phyloP scores from a whole-genome alignment of 2,113 vertebrate genomes.

The Stegastes partitus region DNA sequence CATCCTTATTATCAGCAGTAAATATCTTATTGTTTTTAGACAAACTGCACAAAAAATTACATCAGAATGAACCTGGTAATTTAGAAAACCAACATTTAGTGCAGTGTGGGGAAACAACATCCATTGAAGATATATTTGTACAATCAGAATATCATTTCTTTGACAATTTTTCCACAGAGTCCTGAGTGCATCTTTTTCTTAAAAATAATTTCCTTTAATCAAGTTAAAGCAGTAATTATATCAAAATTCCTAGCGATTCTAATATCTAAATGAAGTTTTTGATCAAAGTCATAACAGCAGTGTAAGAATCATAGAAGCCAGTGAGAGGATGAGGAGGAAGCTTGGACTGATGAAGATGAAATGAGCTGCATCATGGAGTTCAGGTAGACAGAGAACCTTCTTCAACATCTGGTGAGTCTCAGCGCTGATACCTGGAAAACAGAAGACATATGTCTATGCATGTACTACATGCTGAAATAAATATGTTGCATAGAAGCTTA shows the following conservation, averaged over 20 bases:
- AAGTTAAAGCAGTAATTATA: too few relatives aligned
- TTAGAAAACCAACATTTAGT: not conserved
- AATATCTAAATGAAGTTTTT: not conserved
- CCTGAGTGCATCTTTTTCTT: too few relatives aligned
- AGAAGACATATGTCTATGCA: too few relatives aligned
- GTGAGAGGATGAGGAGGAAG: slow-evolving; percentile 44
- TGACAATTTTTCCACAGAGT: too few relatives aligned
- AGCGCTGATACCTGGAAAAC: slow-evolving; percentile 70
- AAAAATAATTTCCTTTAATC: too few relatives aligned
- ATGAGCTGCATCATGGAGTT: slow-evolving; percentile 58
- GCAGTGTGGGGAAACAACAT: not conserved
- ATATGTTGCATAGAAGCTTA: not conserved
- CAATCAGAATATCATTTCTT: too few relatives aligned
- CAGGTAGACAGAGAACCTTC: slow-evolving; percentile 71
- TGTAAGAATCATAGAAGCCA: slow-evolving; percentile 29
- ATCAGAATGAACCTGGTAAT: not conserved
- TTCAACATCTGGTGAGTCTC: slow-evolving; percentile 77
- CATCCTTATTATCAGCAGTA: not conserved
- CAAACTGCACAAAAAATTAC: not conserved
- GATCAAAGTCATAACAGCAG: slow-evolving; percentile 34
- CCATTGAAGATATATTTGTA: not conserved
- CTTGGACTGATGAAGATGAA: slow-evolving; percentile 18
- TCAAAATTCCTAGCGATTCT: not conserved
- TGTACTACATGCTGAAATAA: not conserved
- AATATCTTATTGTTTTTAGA: not conserved